phyloP scores from a whole-genome alignment of 2,797 vertebrate species.

The Cirrhinus molitorella region DNA sequence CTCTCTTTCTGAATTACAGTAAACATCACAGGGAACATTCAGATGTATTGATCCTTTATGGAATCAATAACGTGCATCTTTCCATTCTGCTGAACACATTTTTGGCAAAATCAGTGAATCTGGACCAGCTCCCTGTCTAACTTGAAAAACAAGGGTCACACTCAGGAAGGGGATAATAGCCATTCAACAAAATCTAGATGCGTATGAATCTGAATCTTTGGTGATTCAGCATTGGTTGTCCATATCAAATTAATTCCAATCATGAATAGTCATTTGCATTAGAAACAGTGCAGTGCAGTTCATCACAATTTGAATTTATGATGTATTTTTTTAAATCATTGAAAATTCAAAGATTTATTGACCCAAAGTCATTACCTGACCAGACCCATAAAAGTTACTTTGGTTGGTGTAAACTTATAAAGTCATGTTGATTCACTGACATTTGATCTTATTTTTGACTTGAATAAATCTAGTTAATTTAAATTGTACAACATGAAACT shows the following conservation, averaged over 20 bases:
- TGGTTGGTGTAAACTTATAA: background rate
- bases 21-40: background rate
- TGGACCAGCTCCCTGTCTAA: background rate
- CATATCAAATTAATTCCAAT: background rate
- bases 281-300: background rate
- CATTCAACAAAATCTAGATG: background rate
- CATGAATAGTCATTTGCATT: constrained; percentile 9
- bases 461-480: background rate
- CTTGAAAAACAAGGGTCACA: background rate
- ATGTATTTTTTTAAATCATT: background rate
- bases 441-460: background rate
- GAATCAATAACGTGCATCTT: background rate
- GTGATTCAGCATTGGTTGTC: background rate
- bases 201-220: background rate
- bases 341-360: background rate
- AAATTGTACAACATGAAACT: background rate
- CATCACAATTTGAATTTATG: background rate
- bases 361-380: background rate
- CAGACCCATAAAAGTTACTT: background rate
- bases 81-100: background rate
- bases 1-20: constrained; percentile 1
- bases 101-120: background rate
- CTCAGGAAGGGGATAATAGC: background rate
- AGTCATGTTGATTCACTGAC: background rate
- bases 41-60: background rate